phyloP scores from a whole-genome alignment of 2,113 vertebrate genomes.

The Tympanuchus pallidicinctus region DNA sequence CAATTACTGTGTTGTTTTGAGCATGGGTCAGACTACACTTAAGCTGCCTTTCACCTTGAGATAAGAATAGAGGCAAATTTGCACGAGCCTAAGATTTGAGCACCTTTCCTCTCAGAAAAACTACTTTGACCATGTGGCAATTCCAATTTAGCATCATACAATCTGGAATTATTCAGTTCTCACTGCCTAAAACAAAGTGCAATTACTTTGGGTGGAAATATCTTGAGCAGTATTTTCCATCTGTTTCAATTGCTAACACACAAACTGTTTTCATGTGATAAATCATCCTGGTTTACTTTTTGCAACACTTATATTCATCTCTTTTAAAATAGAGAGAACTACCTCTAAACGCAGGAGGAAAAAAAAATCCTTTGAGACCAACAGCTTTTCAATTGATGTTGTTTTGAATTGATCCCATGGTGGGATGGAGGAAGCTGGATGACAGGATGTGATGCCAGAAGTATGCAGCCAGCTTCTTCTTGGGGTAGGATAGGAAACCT shows the following conservation, averaged over 20 bases:
- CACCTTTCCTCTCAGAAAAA: neutral
- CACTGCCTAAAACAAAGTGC: neutral
- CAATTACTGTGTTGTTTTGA: neutral
- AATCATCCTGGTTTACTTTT: neutral
- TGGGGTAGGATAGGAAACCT: neutral
- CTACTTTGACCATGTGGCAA: neutral
- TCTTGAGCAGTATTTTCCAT: neutral
- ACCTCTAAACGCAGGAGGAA: neutral
- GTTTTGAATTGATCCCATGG: neutral
- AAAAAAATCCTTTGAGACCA: neutral
- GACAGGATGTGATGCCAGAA: neutral
- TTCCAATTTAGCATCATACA: neutral
- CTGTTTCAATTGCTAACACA: neutral
- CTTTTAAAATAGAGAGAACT: neutral
- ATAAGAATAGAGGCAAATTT: neutral
- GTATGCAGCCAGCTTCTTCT: neutral
- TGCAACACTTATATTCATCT: neutral
- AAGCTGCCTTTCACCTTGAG: neutral
- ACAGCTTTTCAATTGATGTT: neutral
- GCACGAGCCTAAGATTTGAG: neutral
- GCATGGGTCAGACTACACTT: neutral
- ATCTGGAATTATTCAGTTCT: neutral
- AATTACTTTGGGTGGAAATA: neutral
- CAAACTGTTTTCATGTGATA: neutral
- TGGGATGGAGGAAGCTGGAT: neutral